Percentiles rank a stretch among this genome's conserved stretches.
Conservation (phyloP, 2,113 vertebrate species). For the Pelecanus crispus region DNA sequence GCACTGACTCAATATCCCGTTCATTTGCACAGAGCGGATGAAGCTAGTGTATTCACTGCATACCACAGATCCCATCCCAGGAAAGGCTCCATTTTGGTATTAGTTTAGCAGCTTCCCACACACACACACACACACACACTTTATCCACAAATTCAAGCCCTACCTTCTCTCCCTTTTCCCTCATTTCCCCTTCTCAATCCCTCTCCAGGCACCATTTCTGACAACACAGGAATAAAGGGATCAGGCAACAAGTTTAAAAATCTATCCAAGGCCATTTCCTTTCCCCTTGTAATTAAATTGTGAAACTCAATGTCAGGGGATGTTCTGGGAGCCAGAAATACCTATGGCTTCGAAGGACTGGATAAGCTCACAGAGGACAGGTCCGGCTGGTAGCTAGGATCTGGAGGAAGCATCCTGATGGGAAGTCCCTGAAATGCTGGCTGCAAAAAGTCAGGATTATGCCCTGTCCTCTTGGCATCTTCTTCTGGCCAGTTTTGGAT, state of each 20-base stretch:
- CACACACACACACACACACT: no score
- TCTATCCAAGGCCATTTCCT: slow-evolving; percentile 13
- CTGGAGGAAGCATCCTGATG: neutral
- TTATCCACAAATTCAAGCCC: neutral
- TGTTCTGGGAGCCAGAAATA: slow-evolving; percentile 44
- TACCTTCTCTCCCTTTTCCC: neutral
- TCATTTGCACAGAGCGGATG: neutral
- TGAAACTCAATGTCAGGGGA: slow-evolving; percentile 23
- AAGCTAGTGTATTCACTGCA: neutral
- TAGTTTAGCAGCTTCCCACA: neutral
- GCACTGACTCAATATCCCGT: fast-evolving
- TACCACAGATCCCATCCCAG: neutral
- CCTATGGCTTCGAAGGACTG: neutral
- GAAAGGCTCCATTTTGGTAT: neutral
- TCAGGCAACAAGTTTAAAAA: slow-evolving; percentile 44
- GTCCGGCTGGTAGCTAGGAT: neutral
- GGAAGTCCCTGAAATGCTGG: neutral
- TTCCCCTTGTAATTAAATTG: slow-evolving; percentile 22
- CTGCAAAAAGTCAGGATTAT: neutral
- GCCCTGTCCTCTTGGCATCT: neutral
- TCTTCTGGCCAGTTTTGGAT: neutral
- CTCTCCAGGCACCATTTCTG: slow-evolving; percentile 12
- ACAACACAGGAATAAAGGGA: slow-evolving; percentile 23
- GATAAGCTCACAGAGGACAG: neutral
- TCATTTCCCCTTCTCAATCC: neutral